Conservation (phyloP, 53 echinoderm and acorn worm species). For the Pentamera pediparva region DNA sequence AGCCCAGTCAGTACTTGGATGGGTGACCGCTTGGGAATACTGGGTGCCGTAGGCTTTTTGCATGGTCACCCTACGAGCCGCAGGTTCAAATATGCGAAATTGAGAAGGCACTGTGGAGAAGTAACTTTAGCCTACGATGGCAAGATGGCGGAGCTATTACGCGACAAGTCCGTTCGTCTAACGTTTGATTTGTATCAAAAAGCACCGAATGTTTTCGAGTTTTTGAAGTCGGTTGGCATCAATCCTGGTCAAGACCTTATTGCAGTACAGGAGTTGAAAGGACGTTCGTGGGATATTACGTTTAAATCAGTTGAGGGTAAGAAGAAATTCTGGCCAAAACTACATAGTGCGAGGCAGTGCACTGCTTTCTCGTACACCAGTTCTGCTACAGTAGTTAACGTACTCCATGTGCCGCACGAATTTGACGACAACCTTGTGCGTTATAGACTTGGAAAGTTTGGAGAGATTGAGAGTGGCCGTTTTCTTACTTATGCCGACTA, state of each 20-base stretch:
- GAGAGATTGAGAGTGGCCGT: conserved; percentile 15
- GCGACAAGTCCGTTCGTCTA: background rate
- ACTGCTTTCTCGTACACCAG: background rate
- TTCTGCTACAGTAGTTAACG: conserved; percentile 2
- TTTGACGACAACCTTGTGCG: conserved; percentile 26
- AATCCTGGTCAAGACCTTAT: background rate
- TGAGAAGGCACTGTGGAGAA: too few relatives aligned
- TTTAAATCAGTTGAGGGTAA: conserved; percentile 2
- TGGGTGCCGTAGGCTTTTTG: too few relatives aligned
- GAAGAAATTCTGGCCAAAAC: background rate
- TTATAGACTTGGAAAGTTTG: background rate
- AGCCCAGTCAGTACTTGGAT: background rate
- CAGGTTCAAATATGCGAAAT: too few relatives aligned
- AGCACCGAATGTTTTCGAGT: background rate
- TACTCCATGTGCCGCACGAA: conserved; percentile 20
- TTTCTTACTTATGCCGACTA: conserved; percentile 4
- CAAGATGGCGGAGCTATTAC: background rate
- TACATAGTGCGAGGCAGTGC: background rate
- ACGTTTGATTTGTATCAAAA: background rate
- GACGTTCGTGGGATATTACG: background rate
- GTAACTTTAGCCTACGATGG: too few relatives aligned
- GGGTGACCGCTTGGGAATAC: background rate
- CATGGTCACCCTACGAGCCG: too few relatives aligned
- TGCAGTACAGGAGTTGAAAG: background rate
- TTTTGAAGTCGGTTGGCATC: background rate